Percentiles rank a stretch among this genome's conserved stretches.
Evolutionary conservation across 2,113 vertebrate genomes (phyloP).

Genomic region (Microtus richardsoni): DNA sequence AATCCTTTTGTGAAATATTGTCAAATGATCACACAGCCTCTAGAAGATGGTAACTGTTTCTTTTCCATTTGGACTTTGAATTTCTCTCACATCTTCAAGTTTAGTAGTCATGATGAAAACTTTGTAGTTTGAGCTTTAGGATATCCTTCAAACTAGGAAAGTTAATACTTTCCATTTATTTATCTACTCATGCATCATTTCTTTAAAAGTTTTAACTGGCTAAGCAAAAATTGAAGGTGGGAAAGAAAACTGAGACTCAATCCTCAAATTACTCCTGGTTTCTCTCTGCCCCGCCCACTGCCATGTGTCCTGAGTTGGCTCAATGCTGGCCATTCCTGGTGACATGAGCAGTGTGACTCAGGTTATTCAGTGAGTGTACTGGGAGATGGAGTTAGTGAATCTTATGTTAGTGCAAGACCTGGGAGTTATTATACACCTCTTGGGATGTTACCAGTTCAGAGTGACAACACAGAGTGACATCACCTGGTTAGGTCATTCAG

Average conservation of each 20-base stretch:
- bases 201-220: background rate
- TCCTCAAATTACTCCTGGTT: no score
- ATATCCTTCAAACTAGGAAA: background rate
- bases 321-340: background rate
- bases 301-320: no score
- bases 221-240: background rate
- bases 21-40: background rate
- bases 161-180: background rate
- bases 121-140: background rate
- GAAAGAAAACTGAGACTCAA: background rate
- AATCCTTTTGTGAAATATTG: background rate
- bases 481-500: slow-evolving; percentile 14
- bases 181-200: background rate
- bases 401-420: background rate
- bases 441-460: background rate
- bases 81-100: slow-evolving; percentile 19
- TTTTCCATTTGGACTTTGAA: background rate
- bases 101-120: background rate
- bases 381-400: fast-evolving
- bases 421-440: background rate
- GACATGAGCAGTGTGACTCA: background rate
- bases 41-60: background rate
- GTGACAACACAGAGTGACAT: slow-evolving; percentile 7
- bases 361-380: background rate
- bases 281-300: background rate